Conservation (phyloP, 2,888 invertebrate species). For the Acanthosoma haemorrhoidale region DNA sequence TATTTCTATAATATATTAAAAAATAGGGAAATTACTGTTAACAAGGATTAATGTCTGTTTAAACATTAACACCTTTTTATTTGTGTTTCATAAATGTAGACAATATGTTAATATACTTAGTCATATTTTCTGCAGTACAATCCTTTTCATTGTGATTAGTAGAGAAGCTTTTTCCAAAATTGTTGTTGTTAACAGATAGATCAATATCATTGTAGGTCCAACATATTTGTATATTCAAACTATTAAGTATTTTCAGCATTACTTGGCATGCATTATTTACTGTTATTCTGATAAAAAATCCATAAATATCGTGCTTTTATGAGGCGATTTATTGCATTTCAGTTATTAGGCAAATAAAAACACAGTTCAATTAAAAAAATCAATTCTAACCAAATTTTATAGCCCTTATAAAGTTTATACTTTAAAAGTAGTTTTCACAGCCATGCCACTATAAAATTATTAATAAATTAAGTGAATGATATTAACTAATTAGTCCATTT, state of each 20-base stretch:
- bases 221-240: not conserved
- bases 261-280: not conserved
- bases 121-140: no score
- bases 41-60: no score
- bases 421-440: constrained; percentile 4
- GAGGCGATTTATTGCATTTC: constrained; percentile 4
- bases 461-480: not conserved
- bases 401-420: constrained; percentile 8
- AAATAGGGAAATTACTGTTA: no score
- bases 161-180: no score
- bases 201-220: no score
- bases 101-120: no score
- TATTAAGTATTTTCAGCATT: not conserved
- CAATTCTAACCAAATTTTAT: constrained; percentile 9
- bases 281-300: constrained; percentile 2
- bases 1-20: no score
- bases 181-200: no score
- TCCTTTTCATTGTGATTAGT: no score
- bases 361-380: constrained; percentile 8
- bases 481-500: not conserved
- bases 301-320: constrained; percentile 2
- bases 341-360: constrained; percentile 12
- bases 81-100: no score
- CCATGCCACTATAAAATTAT: constrained; percentile 13
- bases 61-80: no score